Conservation (phyloP, 1,140 invertebrate species). For the Brachionus rubens region DNA sequence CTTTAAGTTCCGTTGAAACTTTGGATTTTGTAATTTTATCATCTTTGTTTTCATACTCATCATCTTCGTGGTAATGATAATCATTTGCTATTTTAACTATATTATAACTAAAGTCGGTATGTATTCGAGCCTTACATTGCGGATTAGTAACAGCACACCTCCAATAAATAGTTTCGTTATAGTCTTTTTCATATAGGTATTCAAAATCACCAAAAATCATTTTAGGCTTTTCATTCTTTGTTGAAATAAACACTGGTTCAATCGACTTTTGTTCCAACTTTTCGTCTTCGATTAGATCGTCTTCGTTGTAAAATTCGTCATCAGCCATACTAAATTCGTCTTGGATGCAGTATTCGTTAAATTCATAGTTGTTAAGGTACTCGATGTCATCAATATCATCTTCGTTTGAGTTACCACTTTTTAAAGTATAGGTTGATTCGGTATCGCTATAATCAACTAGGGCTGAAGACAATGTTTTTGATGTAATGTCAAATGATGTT, state of each 20-base stretch:
- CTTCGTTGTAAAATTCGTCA: constrained; percentile 10
- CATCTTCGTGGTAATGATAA: constrained; percentile 5
- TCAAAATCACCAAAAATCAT: neutral
- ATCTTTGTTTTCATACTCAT: neutral
- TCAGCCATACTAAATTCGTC: constrained; percentile 15
- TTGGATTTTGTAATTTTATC: neutral
- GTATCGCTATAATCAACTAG: constrained; percentile 17
- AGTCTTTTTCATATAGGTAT: neutral
- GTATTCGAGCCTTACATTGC: neutral
- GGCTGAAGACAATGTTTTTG: neutral
- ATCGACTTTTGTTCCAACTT: neutral
- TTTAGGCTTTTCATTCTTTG: constrained; percentile 11
- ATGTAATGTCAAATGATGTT: neutral
- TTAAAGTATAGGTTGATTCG: neutral
- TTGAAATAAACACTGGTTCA: constrained; percentile 16
- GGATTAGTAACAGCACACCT: neutral
- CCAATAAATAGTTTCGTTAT: neutral
- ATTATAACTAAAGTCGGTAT: neutral
- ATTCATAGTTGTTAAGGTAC: too few species aligned
- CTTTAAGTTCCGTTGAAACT: neutral
- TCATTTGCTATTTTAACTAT: neutral
- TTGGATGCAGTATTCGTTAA: too few species aligned
- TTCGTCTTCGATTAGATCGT: neutral
- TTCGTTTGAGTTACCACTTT: constrained; percentile 10
- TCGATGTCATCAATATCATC: too few species aligned